Base-by-base conservation (phyloP, 2,113 vertebrate genomes). In the Benitochromis conjunctus region DNA sequence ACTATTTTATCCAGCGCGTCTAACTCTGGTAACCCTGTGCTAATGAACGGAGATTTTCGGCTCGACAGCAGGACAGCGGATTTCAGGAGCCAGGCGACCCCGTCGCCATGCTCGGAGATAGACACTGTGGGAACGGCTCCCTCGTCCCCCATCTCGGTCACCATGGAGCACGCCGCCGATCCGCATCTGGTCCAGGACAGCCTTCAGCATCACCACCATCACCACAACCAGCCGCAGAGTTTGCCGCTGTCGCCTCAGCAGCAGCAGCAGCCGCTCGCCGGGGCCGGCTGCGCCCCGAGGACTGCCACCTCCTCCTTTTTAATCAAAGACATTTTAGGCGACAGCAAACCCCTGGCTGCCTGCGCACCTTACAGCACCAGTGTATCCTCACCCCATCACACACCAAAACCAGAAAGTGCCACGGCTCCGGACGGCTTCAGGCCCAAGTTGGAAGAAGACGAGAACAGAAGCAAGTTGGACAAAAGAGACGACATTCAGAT, bases 321-420 rank as follows among this genome's bases (percentile, higher is more conserved):
- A 93, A 99, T 99, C 95, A 99, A 99, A 96, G 98, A 99, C 98
- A 99, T 99, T 96, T 93, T 99, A 94, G 98, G 98, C 79, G 98
- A 99, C 96, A 98, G 98, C 92, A 99, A 99, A 96, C 98, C 98
- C 26, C 96, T 99, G 94, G 98, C 98, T 87, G 97, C 98, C 18
- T 99, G 98, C 89, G 98, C 98, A 79, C 98, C 98, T 92, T 99
- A 99, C 97, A 99, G 98, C 94, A 99, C 98, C 94, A 98, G 97
- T 60, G 98, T 98, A 19, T 94, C 97, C 77, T 99, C 98, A 29
- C 98, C 98, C 8, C 98, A 97, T 38, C 97, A 98, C 96, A 97
- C 97, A 69, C 98, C 98, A 48, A 99, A 99, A 92, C 96, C 97
- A 86, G 98, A 99, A 95, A 96, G 96, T 95, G 96, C 95, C 93